Evolutionary conservation across 53 echinoderm and acorn worm genomes (phyloP), one percentile per base, ranked within the genome.

Genomic region (Holothuria scabra): DNA sequence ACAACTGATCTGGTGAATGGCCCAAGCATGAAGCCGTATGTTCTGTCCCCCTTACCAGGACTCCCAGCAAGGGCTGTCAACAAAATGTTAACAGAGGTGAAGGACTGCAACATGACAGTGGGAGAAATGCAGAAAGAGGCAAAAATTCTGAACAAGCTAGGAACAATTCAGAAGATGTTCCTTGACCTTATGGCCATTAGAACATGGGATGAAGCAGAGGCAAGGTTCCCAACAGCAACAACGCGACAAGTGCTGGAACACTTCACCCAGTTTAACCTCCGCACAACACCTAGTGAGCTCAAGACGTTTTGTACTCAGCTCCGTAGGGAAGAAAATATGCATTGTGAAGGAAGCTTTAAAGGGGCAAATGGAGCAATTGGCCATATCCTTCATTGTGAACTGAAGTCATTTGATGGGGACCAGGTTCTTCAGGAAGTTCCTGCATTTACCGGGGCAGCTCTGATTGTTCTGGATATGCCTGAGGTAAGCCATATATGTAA

Each of bases 11-110:
- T 75, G 0, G 21, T 35, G 4, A 75, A 75, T 55, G 76, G 76
- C 12, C 76, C 76, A 0, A 44, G 29, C 28, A 75, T 75, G 76
- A 55, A 75, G 28, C 76, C 76, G 2, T 75, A 75, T 18, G 26
- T 75, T 10, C 55, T 75, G 48, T 34, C 72, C 10, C 41, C 52
- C 2, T 11, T 75, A 1, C 75, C 76, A 49, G 52, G 28, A 22
- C 29, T 75, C 22, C 76, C 26, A 75, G 1, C 76, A 23, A 2
- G 3, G 46, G 76, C 76, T 22, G 55, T 49, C 14, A 21, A 49
- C 18, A 46, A 24, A 6, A 16, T 75, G 76, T 29, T 75, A 1
- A 34, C 48, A 12, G 76, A 55, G 8, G 76, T 75, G 56, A 75
- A 18, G 76, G 56, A 49, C 3, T 2, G 56, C 55, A 49, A 0